These are phyloP conservation scores for Delphinus delphis DNA, from an alignment of 2,113 vertebrate species.

Conservation along the genomic window DNA sequence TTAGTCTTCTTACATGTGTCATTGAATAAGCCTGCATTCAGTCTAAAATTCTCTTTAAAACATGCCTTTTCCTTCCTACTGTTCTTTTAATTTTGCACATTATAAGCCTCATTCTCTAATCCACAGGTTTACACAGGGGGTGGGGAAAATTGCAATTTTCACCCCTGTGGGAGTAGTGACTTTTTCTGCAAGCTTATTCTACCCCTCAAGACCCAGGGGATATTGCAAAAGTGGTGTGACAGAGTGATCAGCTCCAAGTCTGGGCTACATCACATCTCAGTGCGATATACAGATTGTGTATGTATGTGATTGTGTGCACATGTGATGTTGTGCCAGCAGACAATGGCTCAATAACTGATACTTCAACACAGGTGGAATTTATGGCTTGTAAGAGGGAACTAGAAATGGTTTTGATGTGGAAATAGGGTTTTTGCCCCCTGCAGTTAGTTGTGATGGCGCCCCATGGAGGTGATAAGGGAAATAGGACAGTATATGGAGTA, in stretches of 20 bases:
- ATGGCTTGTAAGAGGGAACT: not conserved
- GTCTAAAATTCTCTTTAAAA: conserved; percentile 8
- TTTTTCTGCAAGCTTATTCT: not conserved
- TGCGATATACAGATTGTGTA: not conserved
- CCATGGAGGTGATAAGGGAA: not conserved
- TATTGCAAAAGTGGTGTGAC: not conserved
- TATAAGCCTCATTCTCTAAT: conserved; percentile 50
- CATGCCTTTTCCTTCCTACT: conserved; percentile 23
- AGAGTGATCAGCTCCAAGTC: not conserved
- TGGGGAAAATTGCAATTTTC: conserved; percentile 55
- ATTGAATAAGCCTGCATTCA: not conserved
- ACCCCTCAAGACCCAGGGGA: too few species aligned
- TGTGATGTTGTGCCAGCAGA: not conserved
- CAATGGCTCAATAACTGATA: not conserved
- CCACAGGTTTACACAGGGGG: not conserved
- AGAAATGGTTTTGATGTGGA: not conserved
- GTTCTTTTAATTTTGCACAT: conserved; percentile 64
- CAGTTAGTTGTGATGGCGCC: not conserved
- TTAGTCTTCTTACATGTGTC: not conserved
- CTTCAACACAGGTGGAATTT: not conserved
- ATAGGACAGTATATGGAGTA: not conserved
- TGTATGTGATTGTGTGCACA: not conserved
- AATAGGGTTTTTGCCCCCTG: not conserved
- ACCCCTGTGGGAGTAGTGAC: conserved; percentile 18
- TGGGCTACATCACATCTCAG: not conserved